These are phyloP conservation scores for Melolontha melolontha DNA, from an alignment of 2,888 invertebrate species.

Conservation along the genomic window DNA sequence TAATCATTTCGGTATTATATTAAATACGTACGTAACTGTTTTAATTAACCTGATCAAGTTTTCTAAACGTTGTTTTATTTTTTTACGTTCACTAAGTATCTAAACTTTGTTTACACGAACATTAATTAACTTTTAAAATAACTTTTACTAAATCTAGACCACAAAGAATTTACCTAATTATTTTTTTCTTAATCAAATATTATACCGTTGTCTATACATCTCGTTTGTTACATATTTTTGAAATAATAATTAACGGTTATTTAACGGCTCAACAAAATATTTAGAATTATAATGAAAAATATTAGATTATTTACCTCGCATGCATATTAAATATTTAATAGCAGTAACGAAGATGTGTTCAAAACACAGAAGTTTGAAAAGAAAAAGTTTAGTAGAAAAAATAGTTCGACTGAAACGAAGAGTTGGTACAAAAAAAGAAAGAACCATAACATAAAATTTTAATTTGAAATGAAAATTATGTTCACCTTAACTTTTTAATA, in stretches of 20 bases:
- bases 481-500: conserved; percentile 48
- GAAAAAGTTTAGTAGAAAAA: conserved; percentile 8
- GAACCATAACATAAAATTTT: conserved; percentile 42
- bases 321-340: conserved; percentile 6
- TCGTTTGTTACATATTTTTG: neutral
- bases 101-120: neutral
- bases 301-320: conserved; percentile 30
- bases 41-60: neutral
- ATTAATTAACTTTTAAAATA: neutral
- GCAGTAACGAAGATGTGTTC: neutral
- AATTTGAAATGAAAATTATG: conserved; percentile 48
- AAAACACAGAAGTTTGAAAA: neutral
- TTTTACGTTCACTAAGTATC: no score
- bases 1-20: neutral
- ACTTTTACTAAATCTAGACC: conserved; percentile 21
- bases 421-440: conserved; percentile 22
- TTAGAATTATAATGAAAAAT: conserved; percentile 26
- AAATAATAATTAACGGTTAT: conserved; percentile 5
- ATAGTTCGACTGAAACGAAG: neutral
- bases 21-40: neutral
- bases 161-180: conserved; percentile 12
- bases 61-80: neutral
- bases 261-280: conserved; percentile 31
- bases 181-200: conserved; percentile 2
- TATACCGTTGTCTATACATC: neutral